Evolutionary conservation across 1,140 invertebrate genomes (phyloP).

Genomic region (Sitobion miscanthi): DNA sequence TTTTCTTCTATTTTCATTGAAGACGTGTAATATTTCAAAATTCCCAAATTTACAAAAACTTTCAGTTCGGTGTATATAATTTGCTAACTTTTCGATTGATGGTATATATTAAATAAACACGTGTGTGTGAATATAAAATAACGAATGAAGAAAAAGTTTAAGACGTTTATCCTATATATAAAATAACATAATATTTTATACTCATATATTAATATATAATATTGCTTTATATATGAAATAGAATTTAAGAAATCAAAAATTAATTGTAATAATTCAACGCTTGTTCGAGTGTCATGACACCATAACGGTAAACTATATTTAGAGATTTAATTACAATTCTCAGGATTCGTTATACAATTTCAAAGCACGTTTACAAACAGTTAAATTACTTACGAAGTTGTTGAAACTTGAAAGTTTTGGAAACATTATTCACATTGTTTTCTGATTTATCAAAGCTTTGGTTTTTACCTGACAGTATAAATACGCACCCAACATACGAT

Average conservation of each 20-base stretch:
- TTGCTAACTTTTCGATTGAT: slow-evolving; percentile 6
- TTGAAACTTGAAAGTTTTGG: slow-evolving; percentile 30
- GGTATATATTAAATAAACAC: background rate
- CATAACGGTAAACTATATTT: background rate
- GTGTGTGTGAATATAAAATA: background rate
- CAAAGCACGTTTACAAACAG: slow-evolving; percentile 17
- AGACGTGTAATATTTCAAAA: background rate
- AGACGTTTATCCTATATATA: background rate
- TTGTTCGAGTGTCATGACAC: background rate
- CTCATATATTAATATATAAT: background rate
- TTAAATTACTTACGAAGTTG: slow-evolving; percentile 41
- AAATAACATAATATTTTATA: background rate
- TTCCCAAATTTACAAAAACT: background rate
- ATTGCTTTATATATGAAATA: background rate
- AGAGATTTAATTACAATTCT: slow-evolving; percentile 16
- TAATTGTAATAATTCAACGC: background rate
- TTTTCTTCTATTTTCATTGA: background rate
- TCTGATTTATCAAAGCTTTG: slow-evolving; percentile 30
- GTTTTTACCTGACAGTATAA: background rate
- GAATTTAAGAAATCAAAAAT: slow-evolving; percentile 10
- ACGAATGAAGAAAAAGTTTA: background rate
- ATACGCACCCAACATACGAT: background rate
- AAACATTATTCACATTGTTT: background rate
- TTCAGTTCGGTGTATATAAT: background rate
- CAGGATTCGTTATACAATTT: background rate